These are phyloP conservation scores for Takifugu rubripes DNA, from an alignment of 2,797 vertebrate species.

Conservation along the genomic window DNA sequence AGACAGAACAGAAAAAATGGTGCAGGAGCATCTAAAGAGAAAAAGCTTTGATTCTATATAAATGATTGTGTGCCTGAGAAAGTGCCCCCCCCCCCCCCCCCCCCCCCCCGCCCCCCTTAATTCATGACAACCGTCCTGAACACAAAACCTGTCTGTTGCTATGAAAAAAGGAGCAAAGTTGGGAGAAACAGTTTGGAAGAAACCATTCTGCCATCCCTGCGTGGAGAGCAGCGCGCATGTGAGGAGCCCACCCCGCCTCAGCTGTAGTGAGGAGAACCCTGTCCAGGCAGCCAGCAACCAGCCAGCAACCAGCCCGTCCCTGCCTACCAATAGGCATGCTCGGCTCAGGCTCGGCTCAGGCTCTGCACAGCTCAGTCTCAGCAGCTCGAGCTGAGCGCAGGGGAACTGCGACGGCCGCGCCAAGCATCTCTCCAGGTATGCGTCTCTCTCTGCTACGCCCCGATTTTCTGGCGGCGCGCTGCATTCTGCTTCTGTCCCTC, in stretches of 20 bases:
- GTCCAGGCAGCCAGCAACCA: slow-evolving; percentile 75
- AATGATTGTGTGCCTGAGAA: slow-evolving; percentile 26
- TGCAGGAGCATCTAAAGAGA: slow-evolving; percentile 25
- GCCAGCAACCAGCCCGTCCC: slow-evolving; percentile 76
- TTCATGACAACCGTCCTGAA: slow-evolving; percentile 38
- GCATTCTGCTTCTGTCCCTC: slow-evolving; percentile 20
- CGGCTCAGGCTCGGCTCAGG: slow-evolving; percentile 72
- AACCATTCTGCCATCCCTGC: slow-evolving; percentile 73
- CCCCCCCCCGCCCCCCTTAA: too few relatives aligned
- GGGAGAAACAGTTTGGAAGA: slow-evolving; percentile 69
- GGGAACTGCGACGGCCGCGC: slow-evolving; percentile 77
- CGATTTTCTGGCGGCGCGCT: slow-evolving; percentile 33
- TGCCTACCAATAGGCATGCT: slow-evolving; percentile 77
- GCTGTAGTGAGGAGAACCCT: slow-evolving; percentile 73
- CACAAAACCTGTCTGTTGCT: slow-evolving; percentile 50
- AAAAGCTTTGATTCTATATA: slow-evolving; percentile 58
- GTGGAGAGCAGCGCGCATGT: slow-evolving; percentile 45
- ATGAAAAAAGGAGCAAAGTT: slow-evolving; percentile 71
- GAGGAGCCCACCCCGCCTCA: slow-evolving; percentile 66
- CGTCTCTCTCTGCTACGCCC: slow-evolving; percentile 51
- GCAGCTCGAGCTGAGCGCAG: slow-evolving; percentile 72
- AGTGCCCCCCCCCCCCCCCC: slow-evolving; percentile 5
- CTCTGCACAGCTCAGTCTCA: slow-evolving; percentile 68
- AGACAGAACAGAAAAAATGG: slow-evolving; percentile 25
- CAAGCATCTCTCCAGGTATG: slow-evolving; percentile 78